These are phyloP conservation scores for Cataglyphis altisquamis DNA, from an alignment of 2,888 invertebrate species.

Conservation along the genomic window DNA sequence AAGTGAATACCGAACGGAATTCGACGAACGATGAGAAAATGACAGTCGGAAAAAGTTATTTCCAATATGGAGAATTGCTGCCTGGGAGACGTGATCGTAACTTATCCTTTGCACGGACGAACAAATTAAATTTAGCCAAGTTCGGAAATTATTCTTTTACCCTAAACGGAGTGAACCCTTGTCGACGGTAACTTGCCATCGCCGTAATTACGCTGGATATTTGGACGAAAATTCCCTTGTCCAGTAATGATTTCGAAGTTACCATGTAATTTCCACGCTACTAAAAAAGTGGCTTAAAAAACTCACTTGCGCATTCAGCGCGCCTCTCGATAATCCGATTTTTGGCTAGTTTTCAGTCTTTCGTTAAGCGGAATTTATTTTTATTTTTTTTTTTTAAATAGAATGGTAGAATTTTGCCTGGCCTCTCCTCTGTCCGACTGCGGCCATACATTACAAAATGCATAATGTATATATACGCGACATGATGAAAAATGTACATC, in stretches of 20 bases:
- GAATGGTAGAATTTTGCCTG: not conserved
- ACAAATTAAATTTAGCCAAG: slow-evolving; percentile 66
- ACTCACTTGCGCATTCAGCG: not conserved
- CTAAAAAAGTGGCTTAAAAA: not conserved
- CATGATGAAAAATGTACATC: slow-evolving; percentile 39
- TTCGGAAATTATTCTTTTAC: slow-evolving; percentile 50
- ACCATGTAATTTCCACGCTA: not conserved
- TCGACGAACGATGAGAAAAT: slow-evolving; percentile 30
- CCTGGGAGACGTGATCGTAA: slow-evolving; percentile 5
- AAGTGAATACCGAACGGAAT: slow-evolving; percentile 26
- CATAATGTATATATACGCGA: slow-evolving; percentile 27
- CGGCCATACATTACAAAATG: slow-evolving; percentile 29
- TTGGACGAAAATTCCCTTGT: not conserved
- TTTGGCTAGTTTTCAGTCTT: not conserved
- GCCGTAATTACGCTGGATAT: slow-evolving; percentile 39
- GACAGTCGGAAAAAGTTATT: slow-evolving; percentile 65
- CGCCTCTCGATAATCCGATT: slow-evolving; percentile 3
- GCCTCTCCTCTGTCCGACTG: not conserved
- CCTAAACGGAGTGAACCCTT: slow-evolving; percentile 53
- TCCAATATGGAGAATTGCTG: slow-evolving; percentile 58
- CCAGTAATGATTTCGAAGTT: slow-evolving; percentile 14
- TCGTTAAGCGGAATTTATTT: not conserved
- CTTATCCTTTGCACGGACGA: slow-evolving; percentile 60
- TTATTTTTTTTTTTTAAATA: not conserved
- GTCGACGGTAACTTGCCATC: slow-evolving; percentile 55